Conservation (phyloP, 2,113 vertebrate genomes). For the Sardina pilchardus region DNA sequence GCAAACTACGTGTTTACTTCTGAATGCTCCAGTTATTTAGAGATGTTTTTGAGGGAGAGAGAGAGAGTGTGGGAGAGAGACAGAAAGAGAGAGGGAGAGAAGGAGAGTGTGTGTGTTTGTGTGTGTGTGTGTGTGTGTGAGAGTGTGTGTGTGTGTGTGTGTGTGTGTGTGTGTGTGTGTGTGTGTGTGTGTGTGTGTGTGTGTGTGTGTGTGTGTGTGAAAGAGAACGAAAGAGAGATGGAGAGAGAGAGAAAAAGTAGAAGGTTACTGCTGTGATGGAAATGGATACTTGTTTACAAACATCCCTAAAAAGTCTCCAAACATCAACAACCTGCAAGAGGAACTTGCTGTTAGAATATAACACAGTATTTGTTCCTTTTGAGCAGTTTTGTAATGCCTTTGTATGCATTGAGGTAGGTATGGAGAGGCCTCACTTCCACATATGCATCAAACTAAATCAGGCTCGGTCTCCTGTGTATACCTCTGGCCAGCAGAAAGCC, state of each 20-base stretch:
- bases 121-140: not conserved
- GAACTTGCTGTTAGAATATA: not conserved
- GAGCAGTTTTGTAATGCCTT: not conserved
- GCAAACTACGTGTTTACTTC: not conserved
- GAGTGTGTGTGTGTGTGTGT: not conserved
- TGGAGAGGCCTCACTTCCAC: not conserved
- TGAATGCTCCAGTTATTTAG: constrained; percentile 4
- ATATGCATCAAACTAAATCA: not conserved
- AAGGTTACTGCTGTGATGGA: not conserved
- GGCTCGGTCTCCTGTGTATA: not conserved
- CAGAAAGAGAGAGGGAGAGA: not conserved
- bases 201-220: not conserved
- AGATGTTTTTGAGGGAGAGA: not conserved
- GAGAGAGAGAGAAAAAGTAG: not conserved
- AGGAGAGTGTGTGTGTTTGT: not conserved
- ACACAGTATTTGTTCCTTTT: not conserved
- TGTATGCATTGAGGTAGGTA: not conserved
- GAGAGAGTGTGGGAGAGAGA: not conserved
- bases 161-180: not conserved
- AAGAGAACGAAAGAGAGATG: not conserved
- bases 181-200: not conserved
- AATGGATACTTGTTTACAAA: not conserved
- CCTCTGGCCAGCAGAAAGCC: not conserved
- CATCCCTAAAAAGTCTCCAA: not conserved
- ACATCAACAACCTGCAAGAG: not conserved